Evolutionary conservation across 2,113 vertebrate genomes (phyloP).

Genomic region (Felis catus): F.catus_Fca126_mat1.0 CM031411.1:92671501-92672000

Average conservation of each 20-base stretch:
- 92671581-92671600: not conserved
- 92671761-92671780: conserved; percentile 58
- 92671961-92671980: conserved; percentile 75
- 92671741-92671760: not conserved
- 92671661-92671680: not conserved
- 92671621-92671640: not conserved
- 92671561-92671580: not conserved
- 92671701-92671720: not conserved
- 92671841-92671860: conserved; percentile 77
- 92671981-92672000: conserved; percentile 66
- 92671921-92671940: conserved; percentile 73
- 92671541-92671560: not conserved
- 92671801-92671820: conserved; percentile 55
- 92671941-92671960: conserved; percentile 72
- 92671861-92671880: conserved; percentile 58
- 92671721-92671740: not conserved
- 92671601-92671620: not conserved
- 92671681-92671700: conserved; percentile 11
- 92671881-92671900: conserved; percentile 76
- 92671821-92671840: conserved; percentile 70
- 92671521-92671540: not conserved
- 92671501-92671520: not conserved
- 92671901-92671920: conserved; percentile 69
- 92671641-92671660: not conserved
- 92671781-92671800: conserved; percentile 51